Evolutionary conservation across 2,888 invertebrate species (phyloP), one percentile per base, ranked within the genome.

Genomic region (Eristalinus sepulchralis): DNA sequence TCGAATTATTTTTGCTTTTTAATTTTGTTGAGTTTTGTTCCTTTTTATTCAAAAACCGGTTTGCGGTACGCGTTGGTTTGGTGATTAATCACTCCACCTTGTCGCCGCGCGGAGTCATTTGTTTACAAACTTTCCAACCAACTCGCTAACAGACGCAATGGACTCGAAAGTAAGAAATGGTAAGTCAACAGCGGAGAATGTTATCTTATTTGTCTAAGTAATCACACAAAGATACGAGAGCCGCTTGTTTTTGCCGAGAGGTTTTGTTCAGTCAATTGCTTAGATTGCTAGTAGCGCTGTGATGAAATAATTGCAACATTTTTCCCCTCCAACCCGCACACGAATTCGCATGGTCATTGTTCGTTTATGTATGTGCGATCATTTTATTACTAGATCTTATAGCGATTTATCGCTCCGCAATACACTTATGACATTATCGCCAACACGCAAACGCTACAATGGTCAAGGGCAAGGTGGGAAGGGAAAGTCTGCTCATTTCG

Each of bases 391-490:
- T 9, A 80, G 53, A 53, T 22, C 17, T 20, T 59, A 31, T 62
- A 13, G 31, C 10, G 24, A 27, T 75, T 60, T 2, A 53, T 60
- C 20, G 31, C 55, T 73, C 57, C 27, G 60, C 60, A 55, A 62
- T 11, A 34, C 27, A 59, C 27, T 9, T 2, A 22, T 20, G 22
- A 36, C 36, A 66, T 70, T 60, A 20, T 67, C 20, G 62, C 24
- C 55, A 24, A 67, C 27, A 17, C 39, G 53, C 47, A 47, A 47
- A 5, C 2, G 17, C 11, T 1, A 17, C 55, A 31, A 66, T 31
- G 60, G 79, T 67, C 83, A 84, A 84, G 70, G 83, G 75, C 83
- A 75, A 17, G 47, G 47, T 17, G 47, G 47, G 47, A 47, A 79
- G 59, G 27, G 17, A 68, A 24, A 27, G 60, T 17, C 72, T 66